These are phyloP conservation scores for Orthosia cruda DNA, from an alignment of 2,888 invertebrate species.

Conservation along the genomic window DNA sequence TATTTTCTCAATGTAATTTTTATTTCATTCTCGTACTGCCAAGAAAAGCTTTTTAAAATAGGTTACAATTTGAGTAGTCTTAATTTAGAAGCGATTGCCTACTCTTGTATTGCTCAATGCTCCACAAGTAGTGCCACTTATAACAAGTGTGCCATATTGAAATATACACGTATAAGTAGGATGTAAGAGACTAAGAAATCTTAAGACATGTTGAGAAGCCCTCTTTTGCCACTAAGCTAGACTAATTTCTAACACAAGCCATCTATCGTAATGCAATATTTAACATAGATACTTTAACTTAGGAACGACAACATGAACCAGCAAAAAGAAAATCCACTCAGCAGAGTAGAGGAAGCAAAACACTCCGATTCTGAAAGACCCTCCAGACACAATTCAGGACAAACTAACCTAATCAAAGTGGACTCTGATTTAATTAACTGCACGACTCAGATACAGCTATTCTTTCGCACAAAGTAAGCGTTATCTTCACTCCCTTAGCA, in stretches of 20 bases:
- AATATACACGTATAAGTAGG: not conserved
- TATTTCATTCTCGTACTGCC: not conserved
- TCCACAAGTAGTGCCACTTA: constrained; percentile 25
- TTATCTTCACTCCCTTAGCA: constrained; percentile 41
- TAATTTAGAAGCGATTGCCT: constrained; percentile 21
- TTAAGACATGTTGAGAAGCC: not conserved
- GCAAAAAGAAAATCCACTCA: not conserved
- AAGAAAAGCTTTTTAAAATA: constrained; percentile 1
- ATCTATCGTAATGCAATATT: too few species aligned
- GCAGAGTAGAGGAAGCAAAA: not conserved
- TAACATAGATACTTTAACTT: too few species aligned
- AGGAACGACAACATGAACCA: not conserved
- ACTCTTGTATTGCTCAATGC: constrained; percentile 14
- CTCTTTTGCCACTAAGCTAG: too few species aligned
- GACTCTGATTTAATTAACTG: constrained; percentile 55
- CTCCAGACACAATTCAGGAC: constrained; percentile 7
- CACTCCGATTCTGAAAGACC: not conserved
- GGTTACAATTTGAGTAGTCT: constrained; percentile 15
- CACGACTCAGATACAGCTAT: constrained; percentile 32
- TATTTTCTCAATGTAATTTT: not conserved
- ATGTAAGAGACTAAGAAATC: constrained; percentile 3
- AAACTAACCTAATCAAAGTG: constrained; percentile 44
- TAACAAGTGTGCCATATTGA: constrained; percentile 10
- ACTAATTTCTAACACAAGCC: too few species aligned
- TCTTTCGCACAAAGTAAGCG: constrained; percentile 27